Conservation (phyloP, 1,140 invertebrate species). For the Metopolophium dirhodum region DNA sequence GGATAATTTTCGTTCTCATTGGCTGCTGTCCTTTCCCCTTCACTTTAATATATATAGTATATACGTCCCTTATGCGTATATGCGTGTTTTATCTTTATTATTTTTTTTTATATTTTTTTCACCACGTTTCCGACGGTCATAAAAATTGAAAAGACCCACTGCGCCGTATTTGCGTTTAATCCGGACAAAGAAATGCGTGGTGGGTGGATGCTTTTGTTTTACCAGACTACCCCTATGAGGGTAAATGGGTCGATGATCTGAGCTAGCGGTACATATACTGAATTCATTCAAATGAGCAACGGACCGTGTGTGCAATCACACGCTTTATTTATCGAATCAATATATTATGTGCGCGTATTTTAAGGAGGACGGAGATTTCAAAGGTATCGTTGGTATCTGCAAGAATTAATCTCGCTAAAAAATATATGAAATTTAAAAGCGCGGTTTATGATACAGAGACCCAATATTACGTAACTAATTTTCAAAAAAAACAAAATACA, state of each 20-base stretch:
- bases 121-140: conserved; percentile 29
- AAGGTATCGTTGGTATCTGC: neutral
- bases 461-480: neutral
- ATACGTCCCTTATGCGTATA: neutral
- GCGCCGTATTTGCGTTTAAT: conserved; percentile 40
- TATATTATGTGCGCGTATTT: neutral
- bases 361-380: neutral
- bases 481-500: too few relatives aligned
- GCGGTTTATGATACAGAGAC: neutral
- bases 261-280: neutral
- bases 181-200: conserved; percentile 20
- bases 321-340: conserved; percentile 4
- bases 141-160: conserved; percentile 19
- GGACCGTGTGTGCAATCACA: neutral
- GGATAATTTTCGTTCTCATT: conserved; percentile 43
- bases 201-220: conserved; percentile 39
- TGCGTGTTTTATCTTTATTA: conserved; percentile 10
- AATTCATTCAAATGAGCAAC: neutral
- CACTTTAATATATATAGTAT: conserved; percentile 2
- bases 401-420: neutral
- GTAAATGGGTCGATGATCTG: neutral
- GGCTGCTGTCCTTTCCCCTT: neutral
- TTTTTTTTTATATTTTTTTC: neutral
- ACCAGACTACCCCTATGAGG: neutral
- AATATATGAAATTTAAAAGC: neutral